Conservation (phyloP, 2,888 invertebrate species). For the Marronus borbonicus region DNA sequence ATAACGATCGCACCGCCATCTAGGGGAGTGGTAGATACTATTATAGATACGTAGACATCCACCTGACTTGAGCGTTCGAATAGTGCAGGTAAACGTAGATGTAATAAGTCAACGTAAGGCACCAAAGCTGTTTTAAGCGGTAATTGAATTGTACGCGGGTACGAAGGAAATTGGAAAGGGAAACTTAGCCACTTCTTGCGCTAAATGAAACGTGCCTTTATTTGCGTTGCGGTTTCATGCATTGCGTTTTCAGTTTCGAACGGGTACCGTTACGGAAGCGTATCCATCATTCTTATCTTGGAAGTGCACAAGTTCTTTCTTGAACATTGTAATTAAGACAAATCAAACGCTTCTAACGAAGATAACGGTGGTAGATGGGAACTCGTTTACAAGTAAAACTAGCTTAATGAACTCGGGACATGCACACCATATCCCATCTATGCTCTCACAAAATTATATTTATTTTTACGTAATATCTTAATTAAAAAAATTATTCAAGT, state of each 20-base stretch:
- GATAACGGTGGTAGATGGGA: background rate
- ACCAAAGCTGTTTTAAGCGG: background rate
- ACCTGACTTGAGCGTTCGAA: background rate
- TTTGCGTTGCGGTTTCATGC: slow-evolving; percentile 7
- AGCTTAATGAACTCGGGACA: no score
- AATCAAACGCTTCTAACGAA: background rate
- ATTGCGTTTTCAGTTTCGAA: background rate
- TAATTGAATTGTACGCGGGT: slow-evolving; percentile 19
- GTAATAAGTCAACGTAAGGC: slow-evolving; percentile 4
- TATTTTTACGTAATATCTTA: no score
- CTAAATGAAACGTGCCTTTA: background rate
- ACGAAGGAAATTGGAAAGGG: background rate
- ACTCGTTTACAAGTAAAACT: no score
- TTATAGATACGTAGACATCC: background rate
- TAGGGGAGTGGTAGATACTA: background rate
- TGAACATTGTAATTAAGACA: slow-evolving; percentile 15
- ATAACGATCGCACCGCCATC: background rate
- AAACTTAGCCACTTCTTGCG: background rate
- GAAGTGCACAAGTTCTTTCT: background rate
- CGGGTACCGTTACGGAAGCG: background rate
- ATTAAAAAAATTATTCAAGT: no score
- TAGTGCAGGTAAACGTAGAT: background rate
- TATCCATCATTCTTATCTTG: slow-evolving; percentile 12
- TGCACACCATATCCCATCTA: no score
- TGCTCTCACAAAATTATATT: no score